Conservation (phyloP, 2,888 invertebrate genomes). For the Agrypnus murinus region DNA sequence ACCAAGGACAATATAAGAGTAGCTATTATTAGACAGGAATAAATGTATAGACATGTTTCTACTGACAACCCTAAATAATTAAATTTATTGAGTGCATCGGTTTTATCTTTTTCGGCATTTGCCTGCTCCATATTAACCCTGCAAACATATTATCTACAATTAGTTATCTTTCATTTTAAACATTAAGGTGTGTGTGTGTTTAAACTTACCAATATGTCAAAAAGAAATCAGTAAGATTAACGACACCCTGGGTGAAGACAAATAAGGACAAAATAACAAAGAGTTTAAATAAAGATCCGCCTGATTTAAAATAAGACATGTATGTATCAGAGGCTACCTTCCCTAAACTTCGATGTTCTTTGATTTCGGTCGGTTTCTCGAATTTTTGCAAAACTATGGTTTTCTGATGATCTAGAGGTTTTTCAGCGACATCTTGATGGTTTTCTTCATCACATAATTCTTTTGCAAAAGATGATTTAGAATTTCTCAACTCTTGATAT, state of each 20-base stretch:
- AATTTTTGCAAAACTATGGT: conserved; percentile 51
- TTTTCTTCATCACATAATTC: conserved; percentile 59
- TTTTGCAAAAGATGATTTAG: conserved; percentile 82
- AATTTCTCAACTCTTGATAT: conserved; percentile 79
- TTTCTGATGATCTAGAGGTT: conserved; percentile 62
- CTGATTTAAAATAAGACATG: conserved; percentile 81
- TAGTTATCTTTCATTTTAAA: too few species aligned
- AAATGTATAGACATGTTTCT: conserved; percentile 68
- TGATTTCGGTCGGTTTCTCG: conserved; percentile 67
- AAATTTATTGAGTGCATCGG: too few species aligned
- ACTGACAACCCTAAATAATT: conserved; percentile 70
- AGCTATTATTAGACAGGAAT: conserved; percentile 61
- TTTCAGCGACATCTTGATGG: conserved; percentile 66
- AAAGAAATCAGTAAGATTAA: conserved; percentile 86
- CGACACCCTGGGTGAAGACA: conserved; percentile 79
- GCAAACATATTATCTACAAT: too few species aligned
- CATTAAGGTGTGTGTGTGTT: too few species aligned
- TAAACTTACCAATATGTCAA: conserved; percentile 84
- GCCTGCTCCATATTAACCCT: too few species aligned
- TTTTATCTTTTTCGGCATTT: too few species aligned
- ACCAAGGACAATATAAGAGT: conserved; percentile 68
- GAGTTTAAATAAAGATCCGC: conserved; percentile 79
- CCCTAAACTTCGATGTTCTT: conserved; percentile 78
- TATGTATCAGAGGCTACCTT: conserved; percentile 73
- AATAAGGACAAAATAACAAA: conserved; percentile 77